Evolutionary conservation across 2,888 invertebrate species (phyloP).

Genomic region (Leucophenga montana): DNA sequence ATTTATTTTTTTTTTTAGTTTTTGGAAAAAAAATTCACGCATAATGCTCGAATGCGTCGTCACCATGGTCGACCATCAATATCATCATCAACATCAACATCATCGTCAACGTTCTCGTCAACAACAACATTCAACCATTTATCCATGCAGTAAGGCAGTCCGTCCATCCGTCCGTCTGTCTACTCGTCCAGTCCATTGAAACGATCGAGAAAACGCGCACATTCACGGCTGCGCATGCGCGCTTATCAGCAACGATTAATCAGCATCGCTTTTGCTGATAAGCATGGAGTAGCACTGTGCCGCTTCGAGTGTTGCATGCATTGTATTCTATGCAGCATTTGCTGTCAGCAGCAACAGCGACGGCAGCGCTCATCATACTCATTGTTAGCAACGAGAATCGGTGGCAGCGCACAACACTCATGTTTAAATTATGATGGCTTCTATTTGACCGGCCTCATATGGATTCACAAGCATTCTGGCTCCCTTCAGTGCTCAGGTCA

Average conservation of each 20-base stretch:
- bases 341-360: slow-evolving; percentile 33
- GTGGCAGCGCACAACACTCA: slow-evolving; percentile 62
- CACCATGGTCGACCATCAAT: slow-evolving; percentile 49
- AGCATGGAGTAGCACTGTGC: slow-evolving; percentile 41
- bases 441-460: slow-evolving; percentile 46
- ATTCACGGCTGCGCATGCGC: slow-evolving; percentile 46
- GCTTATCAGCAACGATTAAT: slow-evolving; percentile 68
- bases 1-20: too few species aligned
- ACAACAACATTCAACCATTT: slow-evolving; percentile 30
- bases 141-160: slow-evolving; percentile 31
- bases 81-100: slow-evolving; percentile 42
- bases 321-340: not conserved
- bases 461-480: not conserved
- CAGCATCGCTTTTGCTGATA: slow-evolving; percentile 67
- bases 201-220: slow-evolving; percentile 10
- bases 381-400: slow-evolving; percentile 37
- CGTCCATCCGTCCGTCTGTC: slow-evolving; percentile 4
- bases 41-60: slow-evolving; percentile 35
- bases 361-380: slow-evolving; percentile 33
- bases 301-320: not conserved
- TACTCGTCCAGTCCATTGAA: not conserved
- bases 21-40: slow-evolving; percentile 8
- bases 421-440: slow-evolving; percentile 69
- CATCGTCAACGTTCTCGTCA: slow-evolving; percentile 22
- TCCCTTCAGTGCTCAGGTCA: slow-evolving; percentile 19